phyloP scores from a whole-genome alignment of 2,113 vertebrate genomes.

The Spheniscus mendiculus region DNA sequence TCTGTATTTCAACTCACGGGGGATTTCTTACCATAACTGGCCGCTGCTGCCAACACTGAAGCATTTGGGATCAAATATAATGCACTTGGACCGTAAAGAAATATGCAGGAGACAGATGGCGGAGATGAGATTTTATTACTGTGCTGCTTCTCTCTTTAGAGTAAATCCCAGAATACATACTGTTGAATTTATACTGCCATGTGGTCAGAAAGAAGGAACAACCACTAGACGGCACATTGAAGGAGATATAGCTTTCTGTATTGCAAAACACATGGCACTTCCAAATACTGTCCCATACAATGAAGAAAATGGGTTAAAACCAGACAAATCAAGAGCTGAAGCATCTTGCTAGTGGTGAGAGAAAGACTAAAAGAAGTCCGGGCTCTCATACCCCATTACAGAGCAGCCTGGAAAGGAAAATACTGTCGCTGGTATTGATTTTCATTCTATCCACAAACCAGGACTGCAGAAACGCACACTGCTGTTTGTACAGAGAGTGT shows the following conservation, averaged over 20 bases:
- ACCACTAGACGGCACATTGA: background rate
- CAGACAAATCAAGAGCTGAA: background rate
- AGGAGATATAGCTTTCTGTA: background rate
- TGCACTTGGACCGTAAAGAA: conserved; percentile 35
- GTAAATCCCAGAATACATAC: conserved; percentile 36
- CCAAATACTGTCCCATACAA: background rate
- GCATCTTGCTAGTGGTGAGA: background rate
- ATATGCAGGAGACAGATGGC: conserved; percentile 51
- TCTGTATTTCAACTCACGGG: background rate
- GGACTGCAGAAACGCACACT: conserved; percentile 32
- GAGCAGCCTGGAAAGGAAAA: conserved; percentile 9
- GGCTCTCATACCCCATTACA: background rate
- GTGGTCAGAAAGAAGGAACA: background rate
- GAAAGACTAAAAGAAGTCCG: background rate
- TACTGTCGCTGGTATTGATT: conserved; percentile 14
- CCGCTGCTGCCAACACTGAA: conserved; percentile 13
- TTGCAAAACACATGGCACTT: background rate
- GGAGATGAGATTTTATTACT: conserved; percentile 52
- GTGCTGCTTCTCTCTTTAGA: background rate
- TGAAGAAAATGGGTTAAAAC: background rate
- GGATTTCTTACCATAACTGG: conserved; percentile 30
- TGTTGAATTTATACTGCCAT: background rate
- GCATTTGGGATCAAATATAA: conserved; percentile 29
- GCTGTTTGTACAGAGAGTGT: conserved; percentile 65
- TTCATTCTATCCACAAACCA: conserved; percentile 56